Conservation (phyloP, 2,888 invertebrate species). For the Coelinius sp. region DNA sequence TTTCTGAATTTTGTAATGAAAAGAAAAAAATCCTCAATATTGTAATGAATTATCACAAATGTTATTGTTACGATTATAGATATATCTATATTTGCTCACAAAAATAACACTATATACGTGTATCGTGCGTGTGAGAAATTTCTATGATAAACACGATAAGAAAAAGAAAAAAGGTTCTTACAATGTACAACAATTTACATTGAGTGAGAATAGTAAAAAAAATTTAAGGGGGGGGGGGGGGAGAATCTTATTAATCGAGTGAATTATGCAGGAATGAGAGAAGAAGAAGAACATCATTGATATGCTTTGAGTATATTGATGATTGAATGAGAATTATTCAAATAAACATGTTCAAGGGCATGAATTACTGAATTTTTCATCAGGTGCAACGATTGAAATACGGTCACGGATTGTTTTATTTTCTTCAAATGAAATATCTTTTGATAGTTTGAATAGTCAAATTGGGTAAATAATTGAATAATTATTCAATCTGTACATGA, state of each 20-base stretch:
- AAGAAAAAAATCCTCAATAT: too few relatives aligned
- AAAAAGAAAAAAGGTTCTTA: background rate
- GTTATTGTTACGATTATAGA: too few relatives aligned
- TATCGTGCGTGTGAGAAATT: constrained; percentile 40
- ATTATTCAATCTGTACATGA: too few relatives aligned
- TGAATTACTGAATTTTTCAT: constrained; percentile 50
- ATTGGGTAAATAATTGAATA: too few relatives aligned
- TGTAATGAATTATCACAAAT: background rate
- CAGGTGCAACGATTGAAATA: constrained; percentile 45
- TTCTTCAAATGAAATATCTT: too few relatives aligned
- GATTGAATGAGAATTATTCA: constrained; percentile 31
- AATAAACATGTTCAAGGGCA: constrained; percentile 9
- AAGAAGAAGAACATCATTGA: background rate
- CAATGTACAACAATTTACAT: too few relatives aligned
- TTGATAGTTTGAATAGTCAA: too few relatives aligned
- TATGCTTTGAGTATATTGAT: constrained; percentile 16
- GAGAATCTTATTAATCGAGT: too few relatives aligned
- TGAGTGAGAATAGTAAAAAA: too few relatives aligned
- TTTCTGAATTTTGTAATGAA: background rate
- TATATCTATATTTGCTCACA: constrained; percentile 20
- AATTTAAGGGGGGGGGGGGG: too few relatives aligned
- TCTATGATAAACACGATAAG: constrained; percentile 41
- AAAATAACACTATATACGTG: constrained; percentile 26
- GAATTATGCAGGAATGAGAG: too few relatives aligned
- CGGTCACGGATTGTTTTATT: constrained; percentile 42